Conservation (phyloP, 2,113 vertebrate genomes). For the Oriolus oriolus region DNA sequence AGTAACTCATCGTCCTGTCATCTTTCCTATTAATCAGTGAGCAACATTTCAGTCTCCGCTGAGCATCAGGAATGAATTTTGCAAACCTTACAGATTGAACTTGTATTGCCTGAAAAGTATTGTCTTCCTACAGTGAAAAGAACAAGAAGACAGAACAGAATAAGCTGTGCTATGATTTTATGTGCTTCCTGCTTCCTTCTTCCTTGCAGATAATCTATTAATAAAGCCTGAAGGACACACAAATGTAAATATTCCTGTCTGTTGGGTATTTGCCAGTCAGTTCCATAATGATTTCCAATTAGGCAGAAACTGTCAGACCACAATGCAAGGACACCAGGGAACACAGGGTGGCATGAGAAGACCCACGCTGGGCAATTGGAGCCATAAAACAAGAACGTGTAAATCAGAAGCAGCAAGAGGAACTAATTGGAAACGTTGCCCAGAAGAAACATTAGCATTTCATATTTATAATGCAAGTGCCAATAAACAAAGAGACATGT, state of each 20-base stretch:
- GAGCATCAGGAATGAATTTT: conserved; percentile 5
- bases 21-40: conserved; percentile 9
- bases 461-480: not conserved
- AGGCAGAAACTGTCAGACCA: not conserved
- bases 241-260: not conserved
- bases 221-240: not conserved
- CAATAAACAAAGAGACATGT: not conserved
- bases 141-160: not conserved
- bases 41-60: not conserved
- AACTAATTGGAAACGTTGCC: not conserved
- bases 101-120: not conserved
- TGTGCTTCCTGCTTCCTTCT: not conserved
- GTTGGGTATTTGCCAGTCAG: not conserved
- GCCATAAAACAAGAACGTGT: not conserved
- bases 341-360: not conserved
- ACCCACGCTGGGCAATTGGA: not conserved
- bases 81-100: not conserved
- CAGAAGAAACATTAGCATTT: not conserved
- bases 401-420: not conserved
- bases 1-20: not conserved
- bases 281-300: not conserved
- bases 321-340: not conserved
- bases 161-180: not conserved
- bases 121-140: not conserved
- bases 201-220: not conserved